Conservation (phyloP, 2,113 vertebrate species). For the Plestiodon gilberti region DNA sequence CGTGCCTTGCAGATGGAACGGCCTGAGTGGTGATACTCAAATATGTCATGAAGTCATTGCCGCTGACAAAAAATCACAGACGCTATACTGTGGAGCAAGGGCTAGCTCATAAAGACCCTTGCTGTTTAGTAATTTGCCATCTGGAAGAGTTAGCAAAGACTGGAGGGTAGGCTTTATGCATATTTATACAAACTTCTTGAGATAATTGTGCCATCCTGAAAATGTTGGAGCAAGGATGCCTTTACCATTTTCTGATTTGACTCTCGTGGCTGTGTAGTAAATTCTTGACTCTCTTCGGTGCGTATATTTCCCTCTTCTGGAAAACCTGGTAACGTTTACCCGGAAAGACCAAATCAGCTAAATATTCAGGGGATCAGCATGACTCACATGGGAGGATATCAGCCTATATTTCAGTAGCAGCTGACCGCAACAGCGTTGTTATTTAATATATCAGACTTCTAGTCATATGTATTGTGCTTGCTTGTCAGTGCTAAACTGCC, state of each 20-base stretch:
- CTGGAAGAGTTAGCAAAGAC: conserved; percentile 58
- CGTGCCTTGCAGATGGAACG: conserved; percentile 3
- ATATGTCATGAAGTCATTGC: conserved; percentile 63
- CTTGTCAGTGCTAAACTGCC: not conserved
- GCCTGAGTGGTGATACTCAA: conserved; percentile 60
- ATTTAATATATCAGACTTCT: not conserved
- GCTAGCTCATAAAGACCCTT: conserved; percentile 62
- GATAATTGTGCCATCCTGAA: conserved; percentile 41
- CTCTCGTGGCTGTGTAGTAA: not conserved
- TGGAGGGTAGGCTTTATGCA: conserved; percentile 49
- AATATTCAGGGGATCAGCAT: not conserved
- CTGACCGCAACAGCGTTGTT: not conserved
- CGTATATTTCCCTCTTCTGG: not conserved
- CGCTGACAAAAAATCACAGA: conserved; percentile 67
- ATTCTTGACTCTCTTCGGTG: not conserved
- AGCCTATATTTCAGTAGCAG: not conserved
- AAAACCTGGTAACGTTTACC: not conserved
- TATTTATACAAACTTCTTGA: conserved; percentile 65
- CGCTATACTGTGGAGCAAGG: conserved; percentile 60
- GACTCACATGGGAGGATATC: not conserved
- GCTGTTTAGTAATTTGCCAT: conserved; percentile 55
- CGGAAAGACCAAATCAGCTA: not conserved
- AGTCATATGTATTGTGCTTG: not conserved
- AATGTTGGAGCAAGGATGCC: conserved; percentile 37
- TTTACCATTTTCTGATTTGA: conserved; percentile 36